Percentiles rank a stretch among this genome's conserved stretches.
Evolutionary conservation across 2,888 invertebrate genomes (phyloP).

Genomic region (Sinelater perroti): DNA sequence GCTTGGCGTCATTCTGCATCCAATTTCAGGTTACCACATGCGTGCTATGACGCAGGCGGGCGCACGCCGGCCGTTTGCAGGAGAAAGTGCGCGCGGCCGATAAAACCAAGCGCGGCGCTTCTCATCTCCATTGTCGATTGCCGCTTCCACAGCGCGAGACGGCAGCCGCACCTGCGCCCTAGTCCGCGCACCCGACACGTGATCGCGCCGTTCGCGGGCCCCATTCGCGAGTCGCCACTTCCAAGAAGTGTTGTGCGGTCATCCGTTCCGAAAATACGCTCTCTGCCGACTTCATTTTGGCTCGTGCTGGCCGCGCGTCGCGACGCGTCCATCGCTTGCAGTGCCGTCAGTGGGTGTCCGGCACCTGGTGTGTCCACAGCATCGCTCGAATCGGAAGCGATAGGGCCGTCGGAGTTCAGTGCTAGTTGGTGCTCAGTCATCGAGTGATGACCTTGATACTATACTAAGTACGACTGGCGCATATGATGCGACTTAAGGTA

Average conservation of each 20-base stretch:
- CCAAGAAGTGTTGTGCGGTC: slow-evolving; percentile 55
- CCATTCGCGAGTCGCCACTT: slow-evolving; percentile 43
- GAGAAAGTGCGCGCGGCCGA: not conserved
- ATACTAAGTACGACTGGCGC: slow-evolving; percentile 41
- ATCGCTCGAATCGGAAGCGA: not conserved
- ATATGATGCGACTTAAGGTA: slow-evolving; percentile 45
- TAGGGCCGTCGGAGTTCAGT: slow-evolving; percentile 22
- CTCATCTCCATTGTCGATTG: slow-evolving; percentile 11
- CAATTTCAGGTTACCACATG: too few relatives aligned
- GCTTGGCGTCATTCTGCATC: too few relatives aligned
- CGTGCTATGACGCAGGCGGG: too few relatives aligned
- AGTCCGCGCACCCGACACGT: slow-evolving; percentile 25
- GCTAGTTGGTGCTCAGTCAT: slow-evolving; percentile 22
- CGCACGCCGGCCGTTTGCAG: too few relatives aligned
- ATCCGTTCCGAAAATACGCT: slow-evolving; percentile 56
- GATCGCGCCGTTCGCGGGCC: slow-evolving; percentile 27
- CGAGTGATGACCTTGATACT: slow-evolving; percentile 43
- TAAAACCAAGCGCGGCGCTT: slow-evolving; percentile 11
- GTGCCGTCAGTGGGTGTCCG: not conserved
- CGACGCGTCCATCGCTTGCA: not conserved
- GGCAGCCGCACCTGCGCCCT: slow-evolving; percentile 19
- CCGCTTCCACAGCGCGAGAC: not conserved
- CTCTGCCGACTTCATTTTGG: slow-evolving; percentile 41
- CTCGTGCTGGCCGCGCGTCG: not conserved
- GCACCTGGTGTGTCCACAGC: not conserved